Base-by-base conservation (phyloP, 2,113 vertebrate species). In the Ceuthmochares aereus region DNA sequence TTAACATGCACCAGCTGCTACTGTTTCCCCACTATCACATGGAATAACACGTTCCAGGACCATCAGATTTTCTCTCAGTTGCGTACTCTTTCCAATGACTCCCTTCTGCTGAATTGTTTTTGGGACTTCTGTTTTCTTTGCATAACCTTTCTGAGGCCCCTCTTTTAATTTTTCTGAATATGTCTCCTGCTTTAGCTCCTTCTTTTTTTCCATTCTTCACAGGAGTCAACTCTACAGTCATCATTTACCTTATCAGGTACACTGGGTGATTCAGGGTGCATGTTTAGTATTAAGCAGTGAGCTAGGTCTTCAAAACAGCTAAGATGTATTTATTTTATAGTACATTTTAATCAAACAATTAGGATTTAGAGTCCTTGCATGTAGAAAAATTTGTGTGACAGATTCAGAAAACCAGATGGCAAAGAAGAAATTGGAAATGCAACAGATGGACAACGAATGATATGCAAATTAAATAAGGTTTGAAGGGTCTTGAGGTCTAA, bases 391-490 rank as follows among this genome's bases (percentile, higher is more conserved):
- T 45, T 55, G 49, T 80, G 56, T 2, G 2, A 14, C 81, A 23
- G 42, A 87, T 81, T 75, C 69, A 87, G 45, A 92, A 90, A 97
- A 92, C 11, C 83, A 93, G 86, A 89, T 90, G 91, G 88, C 34
- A 74, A 75, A 89, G 43, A 82, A 94, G 76, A 90, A 89, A 86
- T 29, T 67, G 42, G 43, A 96, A 92, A 81, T 90, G 75, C 9
- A 92, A 45, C 89, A 97, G 91, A 89, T 89, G 77, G 76, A 90
- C 37, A 94, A 82, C 47, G 43, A 95, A 81, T 75, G 60, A 87
- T 56, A 95, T 23, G 47, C 23, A 91, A 81, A 92, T 87, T 80
- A 74, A 92, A 64, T 59, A 78, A 60, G 5, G 26, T 64, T 90
- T 89, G 56, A 86, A 67, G 36, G 73, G 77, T 86, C 68, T 77